Percentiles rank a stretch among this genome's conserved stretches.
phyloP scores from a whole-genome alignment of 2,888 invertebrate genomes.

The Ariolimax columbianus region DNA sequence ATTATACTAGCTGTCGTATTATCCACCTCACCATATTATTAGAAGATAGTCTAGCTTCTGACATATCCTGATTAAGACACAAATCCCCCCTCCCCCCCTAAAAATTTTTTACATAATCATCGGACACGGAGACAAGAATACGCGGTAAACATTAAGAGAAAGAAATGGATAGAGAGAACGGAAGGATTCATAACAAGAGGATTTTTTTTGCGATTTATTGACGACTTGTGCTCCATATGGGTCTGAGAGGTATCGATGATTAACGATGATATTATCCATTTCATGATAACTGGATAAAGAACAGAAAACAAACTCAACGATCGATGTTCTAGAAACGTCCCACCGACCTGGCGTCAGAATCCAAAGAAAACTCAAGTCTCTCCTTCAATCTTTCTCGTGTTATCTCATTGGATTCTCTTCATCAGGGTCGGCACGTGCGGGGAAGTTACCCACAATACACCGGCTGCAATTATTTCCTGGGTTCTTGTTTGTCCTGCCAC shows the following conservation, averaged over 20 bases:
- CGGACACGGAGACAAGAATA: not conserved
- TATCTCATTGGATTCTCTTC: constrained; percentile 36
- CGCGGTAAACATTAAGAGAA: not conserved
- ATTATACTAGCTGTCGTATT: too few species aligned
- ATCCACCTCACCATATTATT: too few species aligned
- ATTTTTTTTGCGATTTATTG: too few species aligned
- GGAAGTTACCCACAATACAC: constrained; percentile 40
- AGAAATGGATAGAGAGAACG: not conserved
- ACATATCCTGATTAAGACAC: too few species aligned
- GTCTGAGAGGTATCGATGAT: not conserved
- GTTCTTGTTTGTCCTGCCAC: constrained; percentile 42
- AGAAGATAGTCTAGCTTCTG: too few species aligned
- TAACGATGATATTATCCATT: not conserved
- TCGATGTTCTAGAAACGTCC: constrained; percentile 1
- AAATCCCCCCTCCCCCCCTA: too few species aligned
- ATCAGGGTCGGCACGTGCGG: constrained; percentile 15
- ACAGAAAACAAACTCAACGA: constrained; percentile 11
- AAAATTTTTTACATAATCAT: too few species aligned
- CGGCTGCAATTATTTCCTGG: constrained; percentile 41
- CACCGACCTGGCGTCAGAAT: not conserved
- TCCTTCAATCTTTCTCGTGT: constrained; percentile 23
- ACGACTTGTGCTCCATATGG: too few species aligned
- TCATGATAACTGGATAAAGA: not conserved
- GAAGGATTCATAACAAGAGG: not conserved
- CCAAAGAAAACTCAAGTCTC: constrained; percentile 26